A percentile compares a stretch with the other conserved stretches of the same genome.
phyloP scores from a whole-genome alignment of 1,140 invertebrate genomes.

The Neuroterus valhalla region DNA sequence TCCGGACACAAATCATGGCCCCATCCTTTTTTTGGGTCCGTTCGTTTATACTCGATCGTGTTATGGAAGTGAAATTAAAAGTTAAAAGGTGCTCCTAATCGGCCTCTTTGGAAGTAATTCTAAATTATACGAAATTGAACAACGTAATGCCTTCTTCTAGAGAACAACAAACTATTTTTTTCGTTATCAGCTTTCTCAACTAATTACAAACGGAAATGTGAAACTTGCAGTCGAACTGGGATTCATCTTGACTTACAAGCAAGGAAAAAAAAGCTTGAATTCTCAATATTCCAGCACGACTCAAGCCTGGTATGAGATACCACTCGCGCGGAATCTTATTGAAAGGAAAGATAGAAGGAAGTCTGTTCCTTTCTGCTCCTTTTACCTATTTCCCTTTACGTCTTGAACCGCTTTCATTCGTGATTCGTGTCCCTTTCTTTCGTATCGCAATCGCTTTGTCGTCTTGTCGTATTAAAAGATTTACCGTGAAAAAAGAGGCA shows the following conservation, averaged over 20 bases:
- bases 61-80: no score
- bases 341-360: conserved; percentile 61
- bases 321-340: conserved; percentile 65
- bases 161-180: no score
- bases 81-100: no score
- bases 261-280: conserved; percentile 50
- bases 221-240: neutral
- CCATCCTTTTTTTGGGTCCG: no score
- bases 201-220: neutral
- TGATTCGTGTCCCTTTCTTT: conserved; percentile 49
- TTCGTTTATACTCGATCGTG: no score
- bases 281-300: conserved; percentile 60
- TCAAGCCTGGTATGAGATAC: conserved; percentile 57
- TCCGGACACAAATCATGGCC: no score
- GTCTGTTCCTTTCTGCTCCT: conserved; percentile 38
- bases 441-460: conserved; percentile 52
- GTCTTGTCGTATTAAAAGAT: conserved; percentile 50
- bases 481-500: conserved; percentile 46
- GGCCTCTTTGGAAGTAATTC: no score
- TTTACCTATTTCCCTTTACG: conserved; percentile 50
- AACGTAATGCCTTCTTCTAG: no score
- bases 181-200: no score
- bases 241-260: conserved; percentile 36
- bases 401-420: conserved; percentile 50
- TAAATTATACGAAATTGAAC: no score